phyloP scores from a whole-genome alignment of 2,113 vertebrate genomes.

The Thalassoma bifasciatum region DNA sequence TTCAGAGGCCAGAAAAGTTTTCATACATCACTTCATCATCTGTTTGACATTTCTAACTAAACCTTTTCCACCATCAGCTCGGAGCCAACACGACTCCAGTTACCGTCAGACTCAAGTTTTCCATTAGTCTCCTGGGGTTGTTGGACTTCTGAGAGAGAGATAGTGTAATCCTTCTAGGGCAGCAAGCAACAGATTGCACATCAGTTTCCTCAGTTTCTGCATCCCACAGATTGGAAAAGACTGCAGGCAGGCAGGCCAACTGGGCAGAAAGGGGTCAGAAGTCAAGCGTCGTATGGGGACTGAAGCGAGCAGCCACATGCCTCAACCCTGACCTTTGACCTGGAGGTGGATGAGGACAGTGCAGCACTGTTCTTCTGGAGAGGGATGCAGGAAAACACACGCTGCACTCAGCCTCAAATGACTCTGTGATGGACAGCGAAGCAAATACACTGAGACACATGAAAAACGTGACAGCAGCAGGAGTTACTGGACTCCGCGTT shows the following conservation, averaged over 20 bases:
- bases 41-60: conserved; percentile 21
- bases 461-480: conserved; percentile 14
- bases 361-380: conserved; percentile 44
- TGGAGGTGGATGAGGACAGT: conserved; percentile 45
- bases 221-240: conserved; percentile 45
- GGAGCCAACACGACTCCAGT: conserved; percentile 44
- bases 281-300: conserved; percentile 51
- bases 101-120: conserved; percentile 55
- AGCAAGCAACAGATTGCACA: conserved; percentile 14
- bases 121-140: conserved; percentile 34
- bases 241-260: conserved; percentile 34
- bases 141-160: conserved; percentile 22
- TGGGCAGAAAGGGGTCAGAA: conserved; percentile 43
- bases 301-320: conserved; percentile 65
- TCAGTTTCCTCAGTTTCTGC: conserved; percentile 16
- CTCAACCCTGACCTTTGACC: conserved; percentile 70
- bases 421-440: conserved; percentile 29
- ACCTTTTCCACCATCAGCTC: conserved; percentile 49
- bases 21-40: conserved; percentile 10
- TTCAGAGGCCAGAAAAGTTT: conserved; percentile 22
- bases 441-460: conserved; percentile 31
- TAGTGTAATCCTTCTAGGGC: conserved; percentile 16
- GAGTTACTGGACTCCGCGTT: neutral
- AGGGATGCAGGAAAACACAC: conserved; percentile 12
- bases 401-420: neutral